These are phyloP conservation scores for Odontophorus gujanensis DNA, from an alignment of 2,113 vertebrate species.

Conservation along the genomic window DNA sequence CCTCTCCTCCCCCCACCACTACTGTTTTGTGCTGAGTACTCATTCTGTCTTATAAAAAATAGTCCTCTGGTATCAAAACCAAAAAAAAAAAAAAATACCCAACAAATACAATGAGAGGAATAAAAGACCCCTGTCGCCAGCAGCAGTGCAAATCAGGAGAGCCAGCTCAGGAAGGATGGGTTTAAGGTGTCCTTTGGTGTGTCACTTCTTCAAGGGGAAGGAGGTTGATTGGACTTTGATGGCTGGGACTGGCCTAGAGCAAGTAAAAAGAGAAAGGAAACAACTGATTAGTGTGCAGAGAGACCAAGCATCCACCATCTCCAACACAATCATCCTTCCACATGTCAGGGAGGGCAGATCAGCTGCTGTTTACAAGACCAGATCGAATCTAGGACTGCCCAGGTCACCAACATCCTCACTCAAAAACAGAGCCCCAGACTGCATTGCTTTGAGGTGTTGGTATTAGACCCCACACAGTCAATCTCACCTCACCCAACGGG, in stretches of 20 bases:
- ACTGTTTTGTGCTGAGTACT: constrained; percentile 5
- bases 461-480: neutral
- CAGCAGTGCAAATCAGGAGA: constrained; percentile 75
- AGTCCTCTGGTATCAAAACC: constrained; percentile 71
- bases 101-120: neutral
- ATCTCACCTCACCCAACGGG: neutral
- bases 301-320: neutral
- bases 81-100: constrained; percentile 42
- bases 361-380: neutral
- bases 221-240: constrained; percentile 80
- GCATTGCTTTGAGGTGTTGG: fast-evolving
- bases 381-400: neutral
- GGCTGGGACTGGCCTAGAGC: constrained; percentile 76
- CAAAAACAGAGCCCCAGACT: neutral
- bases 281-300: neutral
- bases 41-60: constrained; percentile 56
- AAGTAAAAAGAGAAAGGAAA: constrained; percentile 37
- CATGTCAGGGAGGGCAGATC: neutral
- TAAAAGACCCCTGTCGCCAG: constrained; percentile 14
- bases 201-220: constrained; percentile 81
- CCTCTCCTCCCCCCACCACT: neutral
- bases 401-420: neutral
- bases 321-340: neutral
- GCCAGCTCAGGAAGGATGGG: constrained; percentile 19
- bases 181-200: constrained; percentile 8